A percentile compares a stretch with the other conserved stretches of the same genome.
Conservation (phyloP, 2,888 invertebrate genomes). For the Lucinisca nassula region DNA sequence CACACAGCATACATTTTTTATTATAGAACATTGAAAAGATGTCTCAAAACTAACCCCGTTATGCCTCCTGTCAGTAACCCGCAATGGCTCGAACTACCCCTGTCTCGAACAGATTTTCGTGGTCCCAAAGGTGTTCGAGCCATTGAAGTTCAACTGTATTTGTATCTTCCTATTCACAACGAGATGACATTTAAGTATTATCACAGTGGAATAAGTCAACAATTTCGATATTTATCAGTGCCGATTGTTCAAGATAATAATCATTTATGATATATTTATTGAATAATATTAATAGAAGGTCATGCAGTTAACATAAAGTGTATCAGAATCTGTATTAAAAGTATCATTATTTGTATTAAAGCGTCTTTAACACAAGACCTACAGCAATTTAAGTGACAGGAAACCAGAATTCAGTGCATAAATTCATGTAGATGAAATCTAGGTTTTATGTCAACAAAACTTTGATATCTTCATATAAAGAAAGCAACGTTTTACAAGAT, state of each 20-base stretch:
- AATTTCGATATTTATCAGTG: background rate
- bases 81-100: no score
- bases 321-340: background rate
- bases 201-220: background rate
- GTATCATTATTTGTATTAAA: slow-evolving; percentile 14
- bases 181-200: no score
- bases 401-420: background rate
- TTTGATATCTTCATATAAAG: slow-evolving; percentile 15
- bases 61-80: no score
- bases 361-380: background rate
- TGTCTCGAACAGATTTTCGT: no score
- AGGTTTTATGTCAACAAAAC: background rate
- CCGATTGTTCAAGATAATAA: slow-evolving; percentile 5
- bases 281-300: slow-evolving; percentile 9
- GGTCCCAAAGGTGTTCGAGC: no score
- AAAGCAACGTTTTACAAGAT: slow-evolving; percentile 8
- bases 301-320: background rate
- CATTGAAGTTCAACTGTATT: no score
- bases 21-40: no score
- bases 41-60: no score
- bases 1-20: no score
- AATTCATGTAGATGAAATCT: background rate
- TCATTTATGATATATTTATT: slow-evolving; percentile 17
- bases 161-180: no score
- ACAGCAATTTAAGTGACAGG: background rate